Evolutionary conservation across 2,113 vertebrate genomes (phyloP).

Genomic region (Syrrhaptes paradoxus): DNA sequence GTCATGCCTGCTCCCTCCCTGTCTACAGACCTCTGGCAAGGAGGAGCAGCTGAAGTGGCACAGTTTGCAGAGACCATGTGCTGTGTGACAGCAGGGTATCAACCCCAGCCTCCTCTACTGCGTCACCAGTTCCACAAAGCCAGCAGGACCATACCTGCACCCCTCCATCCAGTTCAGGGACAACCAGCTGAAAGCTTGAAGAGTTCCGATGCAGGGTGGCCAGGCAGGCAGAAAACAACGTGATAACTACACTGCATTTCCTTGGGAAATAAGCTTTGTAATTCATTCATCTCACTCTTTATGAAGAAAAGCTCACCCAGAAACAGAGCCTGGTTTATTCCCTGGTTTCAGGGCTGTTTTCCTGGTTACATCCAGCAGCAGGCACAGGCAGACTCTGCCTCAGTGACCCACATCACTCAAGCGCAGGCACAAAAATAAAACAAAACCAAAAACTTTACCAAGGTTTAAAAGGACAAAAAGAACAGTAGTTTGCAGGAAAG

Average conservation of each 20-base stretch:
- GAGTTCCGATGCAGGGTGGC: not conserved
- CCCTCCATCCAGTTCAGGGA: not conserved
- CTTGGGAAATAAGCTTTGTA: not conserved
- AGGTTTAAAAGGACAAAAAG: not conserved
- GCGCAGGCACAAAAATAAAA: not conserved
- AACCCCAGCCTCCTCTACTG: not conserved
- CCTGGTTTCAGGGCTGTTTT: not conserved
- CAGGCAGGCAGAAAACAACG: not conserved
- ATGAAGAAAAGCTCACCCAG: not conserved
- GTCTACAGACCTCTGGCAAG: not conserved
- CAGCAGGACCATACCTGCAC: not conserved
- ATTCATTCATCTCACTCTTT: not conserved
- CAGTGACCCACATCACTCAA: not conserved
- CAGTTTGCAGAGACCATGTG: fast-evolving
- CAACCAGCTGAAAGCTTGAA: not conserved
- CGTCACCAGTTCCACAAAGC: not conserved
- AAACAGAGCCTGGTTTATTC: not conserved
- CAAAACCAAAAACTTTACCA: not conserved
- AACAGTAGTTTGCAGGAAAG: not conserved
- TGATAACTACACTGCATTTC: not conserved
- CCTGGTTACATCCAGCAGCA: not conserved
- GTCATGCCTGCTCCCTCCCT: not conserved
- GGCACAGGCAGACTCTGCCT: not conserved
- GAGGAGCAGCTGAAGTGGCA: not conserved
- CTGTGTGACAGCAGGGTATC: not conserved